These are phyloP conservation scores for Synanthedon myopaeformis DNA, from an alignment of 2,888 invertebrate species.

Conservation along the genomic window DNA sequence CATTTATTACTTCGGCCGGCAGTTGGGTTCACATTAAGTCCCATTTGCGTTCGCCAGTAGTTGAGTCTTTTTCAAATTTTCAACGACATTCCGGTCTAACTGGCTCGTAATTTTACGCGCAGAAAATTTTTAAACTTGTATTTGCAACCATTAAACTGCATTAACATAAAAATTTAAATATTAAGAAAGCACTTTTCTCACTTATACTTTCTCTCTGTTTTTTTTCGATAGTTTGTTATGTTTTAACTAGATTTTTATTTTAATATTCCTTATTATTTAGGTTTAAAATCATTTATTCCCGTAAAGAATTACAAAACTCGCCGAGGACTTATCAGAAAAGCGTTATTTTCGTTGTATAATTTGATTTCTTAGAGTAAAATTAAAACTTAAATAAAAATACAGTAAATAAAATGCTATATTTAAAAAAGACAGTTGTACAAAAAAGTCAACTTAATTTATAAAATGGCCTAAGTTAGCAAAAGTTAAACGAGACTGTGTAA, in stretches of 20 bases:
- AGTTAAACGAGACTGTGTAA: neutral
- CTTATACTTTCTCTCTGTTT: no score
- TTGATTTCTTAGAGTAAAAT: neutral
- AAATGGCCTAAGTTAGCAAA: neutral
- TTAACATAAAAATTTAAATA: no score
- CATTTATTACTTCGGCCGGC: constrained; percentile 34
- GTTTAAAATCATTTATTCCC: no score
- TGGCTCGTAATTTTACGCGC: neutral
- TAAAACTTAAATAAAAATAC: no score
- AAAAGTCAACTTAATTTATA: neutral
- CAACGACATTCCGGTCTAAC: neutral
- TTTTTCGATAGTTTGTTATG: no score
- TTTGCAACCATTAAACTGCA: neutral
- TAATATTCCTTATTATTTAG: no score
- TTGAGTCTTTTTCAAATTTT: constrained; percentile 11
- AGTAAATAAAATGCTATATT: no score
- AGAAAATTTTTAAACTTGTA: neutral
- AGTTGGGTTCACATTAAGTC: constrained; percentile 26
- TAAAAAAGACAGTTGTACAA: neutral
- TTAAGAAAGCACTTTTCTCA: no score
- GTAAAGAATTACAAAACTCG: no score
- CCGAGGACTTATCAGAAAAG: no score
- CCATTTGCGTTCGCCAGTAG: constrained; percentile 13
- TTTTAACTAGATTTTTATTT: no score
- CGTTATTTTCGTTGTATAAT: no score